A percentile compares a stretch with the other conserved stretches of the same genome.
Conservation (phyloP, 35 echinoderm and acorn worm genomes). For the Strongylocentrotus purpuratus region DNA sequence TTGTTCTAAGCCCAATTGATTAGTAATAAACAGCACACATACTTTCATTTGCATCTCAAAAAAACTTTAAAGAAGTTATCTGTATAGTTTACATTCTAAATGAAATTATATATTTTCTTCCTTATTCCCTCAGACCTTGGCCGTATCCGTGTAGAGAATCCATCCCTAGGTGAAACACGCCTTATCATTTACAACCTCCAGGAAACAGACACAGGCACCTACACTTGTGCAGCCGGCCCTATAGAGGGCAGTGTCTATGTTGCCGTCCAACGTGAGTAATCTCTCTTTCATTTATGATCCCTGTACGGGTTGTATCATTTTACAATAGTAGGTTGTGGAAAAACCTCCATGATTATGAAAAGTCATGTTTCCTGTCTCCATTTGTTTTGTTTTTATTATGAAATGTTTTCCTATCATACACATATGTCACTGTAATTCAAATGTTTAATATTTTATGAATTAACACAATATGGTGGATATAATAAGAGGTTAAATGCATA, state of each 20-base stretch:
- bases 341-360: not conserved
- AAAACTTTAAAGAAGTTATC: no score
- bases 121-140: not conserved
- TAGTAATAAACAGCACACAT: no score
- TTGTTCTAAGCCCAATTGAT: no score
- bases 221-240: slow-evolving; percentile 72
- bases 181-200: slow-evolving; percentile 61
- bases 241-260: slow-evolving; percentile 65
- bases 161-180: slow-evolving; percentile 47
- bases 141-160: slow-evolving; percentile 51
- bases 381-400: not conserved
- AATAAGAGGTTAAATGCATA: not conserved
- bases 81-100: no score
- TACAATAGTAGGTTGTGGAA: no score
- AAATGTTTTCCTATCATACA: not conserved
- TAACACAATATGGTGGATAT: not conserved
- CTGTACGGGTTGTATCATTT: not conserved
- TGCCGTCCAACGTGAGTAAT: slow-evolving; percentile 70
- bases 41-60: no score
- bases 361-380: not conserved
- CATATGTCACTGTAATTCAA: not conserved
- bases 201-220: slow-evolving; percentile 70
- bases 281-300: not conserved
- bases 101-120: not conserved
- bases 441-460: not conserved